A percentile compares a stretch with the other conserved stretches of the same genome.
These are phyloP conservation scores for Noctilio leporinus DNA, from an alignment of 2,113 vertebrate genomes.

Conservation along the genomic window DNA sequence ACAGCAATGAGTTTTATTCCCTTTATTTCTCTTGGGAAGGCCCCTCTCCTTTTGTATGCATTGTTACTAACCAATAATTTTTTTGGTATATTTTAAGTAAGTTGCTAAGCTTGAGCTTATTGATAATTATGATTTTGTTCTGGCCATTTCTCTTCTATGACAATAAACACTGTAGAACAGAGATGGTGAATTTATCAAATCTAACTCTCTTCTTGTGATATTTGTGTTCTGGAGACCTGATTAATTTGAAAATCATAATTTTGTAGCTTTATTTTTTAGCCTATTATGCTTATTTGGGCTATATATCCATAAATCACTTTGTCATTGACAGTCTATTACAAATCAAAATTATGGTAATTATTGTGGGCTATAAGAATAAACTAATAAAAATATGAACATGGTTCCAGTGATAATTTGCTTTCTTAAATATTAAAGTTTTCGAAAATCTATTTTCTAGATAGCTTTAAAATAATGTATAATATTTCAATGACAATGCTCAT, in stretches of 20 bases:
- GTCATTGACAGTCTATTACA: neutral
- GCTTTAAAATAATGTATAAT: neutral
- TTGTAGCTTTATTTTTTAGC: neutral
- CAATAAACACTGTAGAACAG: neutral
- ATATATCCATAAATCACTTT: neutral
- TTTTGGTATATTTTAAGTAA: neutral
- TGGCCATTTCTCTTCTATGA: neutral
- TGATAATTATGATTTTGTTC: neutral
- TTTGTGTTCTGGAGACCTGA: neutral
- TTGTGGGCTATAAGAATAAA: neutral
- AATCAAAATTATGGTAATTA: constrained; percentile 13
- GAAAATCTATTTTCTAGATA: neutral
- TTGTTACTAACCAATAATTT: neutral
- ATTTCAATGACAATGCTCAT: neutral
- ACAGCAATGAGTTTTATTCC: neutral
- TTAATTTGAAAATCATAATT: constrained; percentile 12
- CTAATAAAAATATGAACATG: neutral
- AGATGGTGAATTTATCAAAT: neutral
- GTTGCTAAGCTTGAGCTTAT: neutral
- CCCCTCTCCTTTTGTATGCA: neutral
- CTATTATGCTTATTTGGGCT: neutral
- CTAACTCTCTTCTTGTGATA: neutral
- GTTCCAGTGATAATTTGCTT: neutral
- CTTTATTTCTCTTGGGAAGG: neutral
- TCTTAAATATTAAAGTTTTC: neutral